Evolutionary conservation across 2,888 invertebrate genomes (phyloP).

Genomic region (Aromia moschata): DNA sequence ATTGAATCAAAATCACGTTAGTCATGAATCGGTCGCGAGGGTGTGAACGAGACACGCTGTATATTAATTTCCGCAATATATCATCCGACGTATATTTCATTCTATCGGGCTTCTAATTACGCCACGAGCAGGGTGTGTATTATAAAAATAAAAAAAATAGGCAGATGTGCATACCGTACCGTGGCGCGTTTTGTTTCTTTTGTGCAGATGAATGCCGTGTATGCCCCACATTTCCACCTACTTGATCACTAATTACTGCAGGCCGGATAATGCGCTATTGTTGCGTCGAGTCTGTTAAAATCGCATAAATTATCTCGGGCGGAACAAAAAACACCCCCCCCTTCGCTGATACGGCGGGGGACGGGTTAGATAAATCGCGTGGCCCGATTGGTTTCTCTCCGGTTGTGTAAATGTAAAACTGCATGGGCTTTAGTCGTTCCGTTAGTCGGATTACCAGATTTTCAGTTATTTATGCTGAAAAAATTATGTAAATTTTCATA

Average conservation of each 20-base stretch:
- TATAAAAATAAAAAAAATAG: conserved; percentile 49
- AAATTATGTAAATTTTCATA: too few species aligned
- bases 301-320: conserved; percentile 60
- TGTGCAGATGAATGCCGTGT: conserved; percentile 58
- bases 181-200: conserved; percentile 54
- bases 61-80: background rate
- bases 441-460: too few species aligned
- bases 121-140: conserved; percentile 41
- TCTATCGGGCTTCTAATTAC: conserved; percentile 22
- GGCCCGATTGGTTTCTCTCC: conserved; percentile 13
- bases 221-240: conserved; percentile 63
- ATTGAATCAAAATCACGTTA: too few species aligned
- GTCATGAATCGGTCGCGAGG: too few species aligned
- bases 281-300: conserved; percentile 60
- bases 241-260: conserved; percentile 63
- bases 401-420: too few species aligned
- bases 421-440: too few species aligned
- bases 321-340: conserved; percentile 40
- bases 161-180: conserved; percentile 59
- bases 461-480: too few species aligned
- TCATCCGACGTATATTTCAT: conserved; percentile 15
- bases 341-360: conserved; percentile 22
- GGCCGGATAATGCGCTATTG: conserved; percentile 58
- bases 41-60: too few species aligned
- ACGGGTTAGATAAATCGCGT: conserved; percentile 14